Evolutionary conservation across 2,113 vertebrate species (phyloP).

Genomic region (Mobula birostris): DNA sequence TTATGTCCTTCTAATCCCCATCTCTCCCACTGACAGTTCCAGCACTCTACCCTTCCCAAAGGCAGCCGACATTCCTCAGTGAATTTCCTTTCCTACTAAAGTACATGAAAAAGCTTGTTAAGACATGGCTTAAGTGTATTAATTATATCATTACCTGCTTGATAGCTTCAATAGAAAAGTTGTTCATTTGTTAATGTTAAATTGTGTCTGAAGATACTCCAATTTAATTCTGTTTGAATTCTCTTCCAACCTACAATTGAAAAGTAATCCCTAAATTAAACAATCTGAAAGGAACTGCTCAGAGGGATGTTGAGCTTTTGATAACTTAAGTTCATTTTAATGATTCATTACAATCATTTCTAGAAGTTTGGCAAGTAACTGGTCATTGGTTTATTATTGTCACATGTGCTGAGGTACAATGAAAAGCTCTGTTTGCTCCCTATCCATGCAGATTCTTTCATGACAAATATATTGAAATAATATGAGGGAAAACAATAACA

Average conservation of each 20-base stretch:
- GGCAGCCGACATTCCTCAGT: background rate
- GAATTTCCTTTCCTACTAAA: no score
- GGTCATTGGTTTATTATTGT: no score
- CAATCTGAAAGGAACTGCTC: background rate
- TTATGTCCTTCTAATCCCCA: background rate
- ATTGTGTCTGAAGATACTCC: background rate
- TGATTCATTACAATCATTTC: background rate
- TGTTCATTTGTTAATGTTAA: background rate
- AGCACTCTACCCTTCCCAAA: background rate
- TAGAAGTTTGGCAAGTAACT: background rate
- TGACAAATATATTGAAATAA: no score
- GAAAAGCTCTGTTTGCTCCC: no score
- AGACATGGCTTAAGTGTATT: background rate
- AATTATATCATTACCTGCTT: background rate
- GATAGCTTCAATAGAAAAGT: background rate
- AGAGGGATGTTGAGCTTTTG: background rate
- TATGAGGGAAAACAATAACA: no score
- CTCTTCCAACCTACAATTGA: no score
- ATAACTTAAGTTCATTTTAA: background rate
- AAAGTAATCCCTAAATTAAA: background rate
- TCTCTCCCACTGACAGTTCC: background rate
- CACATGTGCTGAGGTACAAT: no score
- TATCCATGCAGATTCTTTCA: no score
- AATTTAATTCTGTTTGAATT: background rate
- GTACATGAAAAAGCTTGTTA: no score